Evolutionary conservation across 2,888 invertebrate genomes (phyloP).

Genomic region (Incurvaria masculella): DNA sequence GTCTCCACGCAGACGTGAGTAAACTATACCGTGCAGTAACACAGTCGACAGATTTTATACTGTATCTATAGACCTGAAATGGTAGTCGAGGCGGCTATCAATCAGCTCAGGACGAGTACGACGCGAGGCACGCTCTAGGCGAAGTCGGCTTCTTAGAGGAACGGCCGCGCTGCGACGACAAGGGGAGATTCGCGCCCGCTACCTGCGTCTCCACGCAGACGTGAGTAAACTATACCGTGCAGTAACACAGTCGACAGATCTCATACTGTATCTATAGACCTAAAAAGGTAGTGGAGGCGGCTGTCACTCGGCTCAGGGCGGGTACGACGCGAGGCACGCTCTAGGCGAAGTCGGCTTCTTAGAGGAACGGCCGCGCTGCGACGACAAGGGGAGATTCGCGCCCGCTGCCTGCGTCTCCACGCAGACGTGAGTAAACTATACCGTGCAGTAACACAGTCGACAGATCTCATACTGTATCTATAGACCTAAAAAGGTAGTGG

Average conservation of each 20-base stretch:
- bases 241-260: too few relatives aligned
- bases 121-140: constrained; percentile 40
- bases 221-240: constrained; percentile 53
- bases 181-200: constrained; percentile 55
- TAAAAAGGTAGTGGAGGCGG: too few relatives aligned
- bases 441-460: too few relatives aligned
- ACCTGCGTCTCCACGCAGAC: constrained; percentile 65
- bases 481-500: too few relatives aligned
- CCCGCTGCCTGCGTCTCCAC: constrained; percentile 61
- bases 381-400: constrained; percentile 58
- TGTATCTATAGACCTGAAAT: not conserved
- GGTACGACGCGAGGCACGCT: constrained; percentile 46
- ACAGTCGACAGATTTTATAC: not conserved
- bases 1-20: constrained; percentile 65
- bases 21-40: not conserved
- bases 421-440: constrained; percentile 57
- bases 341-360: constrained; percentile 50
- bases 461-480: too few relatives aligned
- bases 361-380: constrained; percentile 58
- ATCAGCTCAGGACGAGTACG: constrained; percentile 51
- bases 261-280: too few relatives aligned
- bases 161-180: constrained; percentile 60
- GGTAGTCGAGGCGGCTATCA: too few relatives aligned
- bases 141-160: constrained; percentile 52
- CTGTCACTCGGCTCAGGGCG: too few relatives aligned